Conservation (phyloP, 30 jellyfish, hydroid and myxozoan genomes). For the Chrysaora quinquecirrha region DNA sequence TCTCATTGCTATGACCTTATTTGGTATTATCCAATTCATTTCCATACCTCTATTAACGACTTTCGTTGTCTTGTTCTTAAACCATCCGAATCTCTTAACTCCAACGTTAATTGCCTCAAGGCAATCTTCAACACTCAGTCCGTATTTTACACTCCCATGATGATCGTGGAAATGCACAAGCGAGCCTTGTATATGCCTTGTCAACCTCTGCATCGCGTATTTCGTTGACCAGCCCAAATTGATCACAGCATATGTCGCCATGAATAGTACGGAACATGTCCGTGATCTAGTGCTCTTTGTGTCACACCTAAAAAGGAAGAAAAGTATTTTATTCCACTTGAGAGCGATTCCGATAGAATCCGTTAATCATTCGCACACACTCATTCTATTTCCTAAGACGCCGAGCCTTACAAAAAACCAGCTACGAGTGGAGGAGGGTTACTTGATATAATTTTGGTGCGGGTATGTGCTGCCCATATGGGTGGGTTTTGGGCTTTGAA, state of each 20-base stretch:
- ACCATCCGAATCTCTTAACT: conserved; percentile 41
- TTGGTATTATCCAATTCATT: conserved; percentile 92
- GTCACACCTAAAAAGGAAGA: conserved; percentile 49
- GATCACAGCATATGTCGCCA: conserved; percentile 89
- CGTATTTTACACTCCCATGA: conserved; percentile 78
- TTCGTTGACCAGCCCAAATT: conserved; percentile 78
- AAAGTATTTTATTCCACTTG: neutral
- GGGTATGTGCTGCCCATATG: too few species aligned
- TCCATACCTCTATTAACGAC: conserved; percentile 49
- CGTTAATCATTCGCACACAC: neutral
- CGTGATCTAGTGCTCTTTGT: conserved; percentile 53
- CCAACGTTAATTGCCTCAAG: conserved; percentile 53
- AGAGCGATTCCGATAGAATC: too few species aligned
- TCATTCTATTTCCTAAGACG: too few species aligned
- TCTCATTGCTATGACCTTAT: conserved; percentile 75
- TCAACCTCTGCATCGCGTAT: conserved; percentile 53
- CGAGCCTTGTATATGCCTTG: conserved; percentile 22
- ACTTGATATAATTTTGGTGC: too few species aligned
- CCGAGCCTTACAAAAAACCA: too few species aligned
- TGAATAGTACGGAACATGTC: conserved; percentile 79
- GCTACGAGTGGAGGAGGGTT: too few species aligned
- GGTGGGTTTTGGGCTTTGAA: too few species aligned
- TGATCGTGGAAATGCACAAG: conserved; percentile 76
- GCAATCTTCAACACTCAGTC: conserved; percentile 79
- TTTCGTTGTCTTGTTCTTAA: conserved; percentile 10